Conservation (phyloP, 2,888 invertebrate species). For the Eurytoma californica region DNA sequence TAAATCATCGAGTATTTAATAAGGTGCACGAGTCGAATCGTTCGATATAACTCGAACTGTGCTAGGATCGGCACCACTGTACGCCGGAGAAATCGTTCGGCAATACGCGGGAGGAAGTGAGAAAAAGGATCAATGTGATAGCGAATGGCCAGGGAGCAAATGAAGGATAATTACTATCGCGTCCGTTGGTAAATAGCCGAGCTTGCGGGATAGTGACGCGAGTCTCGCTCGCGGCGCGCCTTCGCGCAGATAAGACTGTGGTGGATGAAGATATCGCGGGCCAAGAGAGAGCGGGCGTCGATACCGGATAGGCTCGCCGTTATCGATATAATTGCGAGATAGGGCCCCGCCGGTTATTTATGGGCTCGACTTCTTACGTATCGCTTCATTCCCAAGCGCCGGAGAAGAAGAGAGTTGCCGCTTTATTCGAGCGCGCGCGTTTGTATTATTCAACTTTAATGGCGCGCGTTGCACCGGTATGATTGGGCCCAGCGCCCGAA, state of each 20-base stretch:
- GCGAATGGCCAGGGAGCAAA: slow-evolving; percentile 54
- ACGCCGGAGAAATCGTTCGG: not conserved
- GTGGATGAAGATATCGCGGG: slow-evolving; percentile 65
- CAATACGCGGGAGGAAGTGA: not conserved
- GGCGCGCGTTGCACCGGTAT: not conserved
- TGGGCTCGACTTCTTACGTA: slow-evolving; percentile 58
- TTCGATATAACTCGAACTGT: slow-evolving; percentile 24
- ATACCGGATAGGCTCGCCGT: slow-evolving; percentile 65
- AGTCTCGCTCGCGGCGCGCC: not conserved
- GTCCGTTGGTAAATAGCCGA: slow-evolving; percentile 51
- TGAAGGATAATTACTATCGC: slow-evolving; percentile 60
- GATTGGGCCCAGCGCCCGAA: not conserved
- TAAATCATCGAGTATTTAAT: slow-evolving; percentile 44
- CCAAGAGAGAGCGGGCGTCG: slow-evolving; percentile 52
- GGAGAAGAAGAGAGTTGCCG: slow-evolving; percentile 1
- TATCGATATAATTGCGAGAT: slow-evolving; percentile 71
- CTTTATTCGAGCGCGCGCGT: slow-evolving; percentile 15
- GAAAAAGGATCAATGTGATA: slow-evolving; percentile 28
- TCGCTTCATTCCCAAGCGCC: slow-evolving; percentile 49
- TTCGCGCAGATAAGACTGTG: slow-evolving; percentile 29
- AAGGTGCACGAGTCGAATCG: slow-evolving; percentile 26
- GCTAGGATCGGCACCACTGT: not conserved
- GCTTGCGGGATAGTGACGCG: slow-evolving; percentile 50
- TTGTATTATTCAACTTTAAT: slow-evolving; percentile 31
- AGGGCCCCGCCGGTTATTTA: slow-evolving; percentile 66